Evolutionary conservation across 2,888 invertebrate species (phyloP).

Genomic region (Chrysolina americana): DNA sequence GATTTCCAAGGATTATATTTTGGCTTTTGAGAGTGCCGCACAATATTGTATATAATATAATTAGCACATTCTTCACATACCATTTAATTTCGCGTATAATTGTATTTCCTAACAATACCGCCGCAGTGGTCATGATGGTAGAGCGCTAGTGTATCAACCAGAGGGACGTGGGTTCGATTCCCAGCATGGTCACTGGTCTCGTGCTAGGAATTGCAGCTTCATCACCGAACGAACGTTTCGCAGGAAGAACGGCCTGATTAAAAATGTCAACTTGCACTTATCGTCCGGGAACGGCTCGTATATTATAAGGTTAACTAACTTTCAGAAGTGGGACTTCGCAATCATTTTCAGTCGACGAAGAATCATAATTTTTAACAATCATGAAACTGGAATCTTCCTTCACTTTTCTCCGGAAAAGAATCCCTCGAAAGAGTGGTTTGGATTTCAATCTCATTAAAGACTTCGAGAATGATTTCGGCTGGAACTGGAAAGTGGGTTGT

Average conservation of each 20-base stretch:
- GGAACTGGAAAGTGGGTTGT: no score
- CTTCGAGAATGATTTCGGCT: background rate
- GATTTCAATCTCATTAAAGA: conserved; percentile 14
- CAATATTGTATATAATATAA: no score
- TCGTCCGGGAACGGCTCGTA: conserved; percentile 50
- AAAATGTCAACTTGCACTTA: conserved; percentile 58
- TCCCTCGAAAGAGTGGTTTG: background rate
- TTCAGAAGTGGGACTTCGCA: conserved; percentile 37
- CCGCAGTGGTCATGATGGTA: no score
- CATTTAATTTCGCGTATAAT: no score
- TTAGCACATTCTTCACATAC: no score
- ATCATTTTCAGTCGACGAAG: conserved; percentile 28
- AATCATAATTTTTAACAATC: conserved; percentile 29
- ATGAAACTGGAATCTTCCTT: conserved; percentile 4
- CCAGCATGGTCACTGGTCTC: no score
- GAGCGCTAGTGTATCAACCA: no score
- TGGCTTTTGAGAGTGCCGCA: no score
- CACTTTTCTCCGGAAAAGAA: conserved; percentile 18
- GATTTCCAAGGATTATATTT: no score
- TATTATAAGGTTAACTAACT: conserved; percentile 50
- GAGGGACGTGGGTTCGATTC: no score
- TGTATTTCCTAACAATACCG: no score
- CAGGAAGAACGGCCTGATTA: conserved; percentile 53
- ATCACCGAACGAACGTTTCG: conserved; percentile 53
- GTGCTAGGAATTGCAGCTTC: conserved; percentile 67